These are phyloP conservation scores for Anaspis maculata DNA, from an alignment of 2,888 invertebrate genomes.

Conservation along the genomic window DNA sequence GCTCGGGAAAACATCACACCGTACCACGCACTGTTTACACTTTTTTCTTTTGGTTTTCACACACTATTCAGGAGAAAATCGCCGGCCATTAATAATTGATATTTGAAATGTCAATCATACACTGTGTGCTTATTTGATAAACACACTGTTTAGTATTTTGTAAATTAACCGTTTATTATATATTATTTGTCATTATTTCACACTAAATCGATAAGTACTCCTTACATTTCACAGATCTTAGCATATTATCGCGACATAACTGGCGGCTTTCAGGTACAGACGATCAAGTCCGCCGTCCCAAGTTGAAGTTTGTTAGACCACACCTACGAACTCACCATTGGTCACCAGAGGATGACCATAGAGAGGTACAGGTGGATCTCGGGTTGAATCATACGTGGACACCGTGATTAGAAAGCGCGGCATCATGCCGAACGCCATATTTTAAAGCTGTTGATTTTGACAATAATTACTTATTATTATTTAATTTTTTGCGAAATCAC, in stretches of 20 bases:
- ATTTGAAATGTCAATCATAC: slow-evolving; percentile 32
- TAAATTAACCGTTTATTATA: slow-evolving; percentile 43
- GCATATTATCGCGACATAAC: slow-evolving; percentile 37
- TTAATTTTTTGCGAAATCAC: too few species aligned
- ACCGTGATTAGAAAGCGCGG: neutral
- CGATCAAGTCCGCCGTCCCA: slow-evolving; percentile 15
- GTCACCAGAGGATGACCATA: slow-evolving; percentile 19
- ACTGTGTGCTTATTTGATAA: slow-evolving; percentile 36
- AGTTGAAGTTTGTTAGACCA: slow-evolving; percentile 28
- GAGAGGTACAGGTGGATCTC: slow-evolving; percentile 14
- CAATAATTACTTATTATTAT: too few species aligned
- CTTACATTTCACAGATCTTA: slow-evolving; percentile 37
- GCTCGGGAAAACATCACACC: too few species aligned
- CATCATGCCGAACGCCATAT: too few species aligned
- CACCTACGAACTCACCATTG: slow-evolving; percentile 26
- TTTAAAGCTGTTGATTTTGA: too few species aligned
- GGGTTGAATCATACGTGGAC: neutral
- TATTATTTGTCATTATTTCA: slow-evolving; percentile 43
- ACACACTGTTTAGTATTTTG: slow-evolving; percentile 35
- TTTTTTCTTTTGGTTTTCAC: slow-evolving; percentile 1
- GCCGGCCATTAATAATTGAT: too few species aligned
- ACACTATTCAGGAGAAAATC: slow-evolving; percentile 10
- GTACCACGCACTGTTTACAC: too few species aligned
- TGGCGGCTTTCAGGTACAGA: slow-evolving; percentile 28
- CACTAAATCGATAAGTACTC: slow-evolving; percentile 43